Conservation (phyloP, 1,140 invertebrate species). For the Armadillidium nasatum region DNA sequence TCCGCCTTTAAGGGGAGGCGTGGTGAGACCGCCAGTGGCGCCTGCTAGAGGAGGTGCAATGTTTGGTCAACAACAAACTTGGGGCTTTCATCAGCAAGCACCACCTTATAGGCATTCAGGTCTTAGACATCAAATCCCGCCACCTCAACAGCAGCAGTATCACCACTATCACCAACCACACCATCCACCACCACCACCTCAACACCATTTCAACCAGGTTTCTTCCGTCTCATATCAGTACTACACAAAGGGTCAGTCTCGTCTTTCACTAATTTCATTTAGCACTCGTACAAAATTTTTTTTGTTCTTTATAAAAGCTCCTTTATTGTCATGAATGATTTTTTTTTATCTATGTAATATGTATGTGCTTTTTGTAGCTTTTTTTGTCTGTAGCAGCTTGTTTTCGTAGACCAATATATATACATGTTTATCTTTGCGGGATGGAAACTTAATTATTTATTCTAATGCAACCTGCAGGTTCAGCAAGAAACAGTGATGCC, state of each 20-base stretch:
- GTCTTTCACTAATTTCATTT: neutral
- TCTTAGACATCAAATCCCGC: neutral
- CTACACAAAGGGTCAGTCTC: slow-evolving; percentile 8
- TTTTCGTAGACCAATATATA: neutral
- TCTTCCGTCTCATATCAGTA: slow-evolving; percentile 4
- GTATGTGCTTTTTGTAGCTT: neutral
- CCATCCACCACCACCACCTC: neutral
- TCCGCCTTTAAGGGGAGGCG: neutral
- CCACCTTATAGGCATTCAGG: neutral
- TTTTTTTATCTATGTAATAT: neutral
- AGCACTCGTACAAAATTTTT: too few relatives aligned
- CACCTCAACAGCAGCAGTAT: neutral
- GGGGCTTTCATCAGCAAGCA: neutral
- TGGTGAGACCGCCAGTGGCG: neutral
- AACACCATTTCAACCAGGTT: slow-evolving; percentile 9
- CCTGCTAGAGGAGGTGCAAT: slow-evolving; percentile 2
- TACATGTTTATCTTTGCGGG: neutral
- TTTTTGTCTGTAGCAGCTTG: neutral
- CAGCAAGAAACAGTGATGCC: slow-evolving; percentile 29
- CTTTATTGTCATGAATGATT: neutral
- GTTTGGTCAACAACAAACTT: neutral
- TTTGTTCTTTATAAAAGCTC: too few relatives aligned
- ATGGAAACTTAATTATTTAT: neutral
- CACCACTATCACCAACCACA: slow-evolving; percentile 5
- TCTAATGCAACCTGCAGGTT: slow-evolving; percentile 22